Evolutionary conservation across 2,113 vertebrate species (phyloP), one percentile per base, ranked within the genome.

Genomic region (Planiliza haematocheilus): DNA sequence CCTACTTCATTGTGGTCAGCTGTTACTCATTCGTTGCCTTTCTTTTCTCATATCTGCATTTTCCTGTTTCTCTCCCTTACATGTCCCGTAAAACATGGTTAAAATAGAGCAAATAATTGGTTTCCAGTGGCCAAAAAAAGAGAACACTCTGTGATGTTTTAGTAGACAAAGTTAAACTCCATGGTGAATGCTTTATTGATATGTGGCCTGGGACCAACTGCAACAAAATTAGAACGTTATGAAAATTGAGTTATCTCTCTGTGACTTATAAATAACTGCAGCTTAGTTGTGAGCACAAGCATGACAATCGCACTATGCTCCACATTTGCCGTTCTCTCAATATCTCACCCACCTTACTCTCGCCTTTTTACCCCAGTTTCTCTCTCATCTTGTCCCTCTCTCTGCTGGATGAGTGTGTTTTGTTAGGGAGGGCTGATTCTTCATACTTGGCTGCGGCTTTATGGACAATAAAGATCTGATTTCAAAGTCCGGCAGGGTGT

Each of bases 401-500:
- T 79, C 86, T 77, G 79, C 80, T 87, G 89, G 82, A 75, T 73
- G 72, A 84, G 84, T 85, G 91, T 94, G 93, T 94, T 93, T 90
- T 91, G 85, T 92, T 93, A 94, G 93, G 92, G 89, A 94, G 91
- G 91, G 88, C 86, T 90, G 86, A 92, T 91, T 91, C 91, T 92
- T 94, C 92, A 95, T 93, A 93, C 92, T 94, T 94, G 93, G 94
- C 94, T 87, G 87, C 85, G 89, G 91, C 89, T 92, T 93, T 93
- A 93, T 88, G 93, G 93, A 95, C 93, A 95, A 93, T 95, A 95
- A 94, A 94, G 93, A 94, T 94, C 94, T 90, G 86, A 94, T 95
- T 95, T 95, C 94, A 95, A 95, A 95, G 94, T 95, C 87, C 93
- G 86, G 93, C 93, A 91, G 93, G 93, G 93, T 95, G 93, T 95